Percentiles rank a stretch among this genome's conserved stretches.
Conservation (phyloP, 1,140 invertebrate species). For the Drosophila cardini region DNA sequence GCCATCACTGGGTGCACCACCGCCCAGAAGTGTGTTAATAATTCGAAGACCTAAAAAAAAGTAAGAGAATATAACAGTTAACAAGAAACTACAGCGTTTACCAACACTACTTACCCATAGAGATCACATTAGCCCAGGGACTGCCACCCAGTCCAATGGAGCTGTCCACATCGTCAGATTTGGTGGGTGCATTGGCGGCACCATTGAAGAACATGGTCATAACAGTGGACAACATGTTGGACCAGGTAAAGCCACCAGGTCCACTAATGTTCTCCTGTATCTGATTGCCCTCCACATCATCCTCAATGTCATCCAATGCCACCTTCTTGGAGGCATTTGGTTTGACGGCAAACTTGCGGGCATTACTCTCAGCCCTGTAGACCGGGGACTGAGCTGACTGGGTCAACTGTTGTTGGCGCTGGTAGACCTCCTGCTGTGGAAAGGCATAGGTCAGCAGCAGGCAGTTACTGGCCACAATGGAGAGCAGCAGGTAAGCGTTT, state of each 20-base stretch:
- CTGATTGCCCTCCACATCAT: slow-evolving; percentile 91
- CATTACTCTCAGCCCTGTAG: slow-evolving; percentile 63
- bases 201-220: slow-evolving; percentile 93
- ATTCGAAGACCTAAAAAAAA: slow-evolving; percentile 89
- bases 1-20: slow-evolving; percentile 90
- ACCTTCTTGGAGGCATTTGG: slow-evolving; percentile 95
- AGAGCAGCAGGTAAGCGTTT: slow-evolving; percentile 84
- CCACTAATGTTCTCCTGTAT: slow-evolving; percentile 88
- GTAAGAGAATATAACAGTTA: too few relatives aligned
- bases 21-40: slow-evolving; percentile 92
- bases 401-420: slow-evolving; percentile 59
- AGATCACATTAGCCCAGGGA: slow-evolving; percentile 94
- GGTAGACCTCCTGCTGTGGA: slow-evolving; percentile 82
- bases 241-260: slow-evolving; percentile 92
- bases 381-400: slow-evolving; percentile 69
- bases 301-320: slow-evolving; percentile 90
- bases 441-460: slow-evolving; percentile 85
- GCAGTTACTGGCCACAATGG: slow-evolving; percentile 85
- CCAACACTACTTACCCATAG: slow-evolving; percentile 86
- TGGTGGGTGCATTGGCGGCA: slow-evolving; percentile 89
- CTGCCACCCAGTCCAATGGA: slow-evolving; percentile 88
- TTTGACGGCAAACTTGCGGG: slow-evolving; percentile 93
- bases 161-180: slow-evolving; percentile 91
- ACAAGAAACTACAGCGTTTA: neutral
- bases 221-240: slow-evolving; percentile 90